These are phyloP conservation scores for Cynocephalus volans DNA, from an alignment of 2,113 vertebrate species.

Conservation along the genomic window DNA sequence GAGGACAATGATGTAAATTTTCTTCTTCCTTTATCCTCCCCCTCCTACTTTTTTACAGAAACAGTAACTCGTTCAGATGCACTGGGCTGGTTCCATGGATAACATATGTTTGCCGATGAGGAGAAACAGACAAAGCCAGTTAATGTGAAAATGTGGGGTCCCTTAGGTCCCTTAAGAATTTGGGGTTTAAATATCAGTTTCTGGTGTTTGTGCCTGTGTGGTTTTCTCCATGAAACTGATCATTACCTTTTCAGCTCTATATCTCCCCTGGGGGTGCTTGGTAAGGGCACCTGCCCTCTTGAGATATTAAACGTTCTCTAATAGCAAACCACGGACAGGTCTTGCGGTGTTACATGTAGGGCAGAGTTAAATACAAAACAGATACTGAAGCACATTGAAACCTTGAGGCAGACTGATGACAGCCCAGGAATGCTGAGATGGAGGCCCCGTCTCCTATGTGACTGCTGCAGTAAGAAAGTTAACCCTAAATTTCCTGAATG, in stretches of 20 bases:
- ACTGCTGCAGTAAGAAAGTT: not conserved
- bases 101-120: slow-evolving; percentile 77
- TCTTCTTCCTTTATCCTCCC: not conserved
- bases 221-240: slow-evolving; percentile 37
- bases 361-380: slow-evolving; percentile 74
- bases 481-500: slow-evolving; percentile 57
- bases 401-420: slow-evolving; percentile 26
- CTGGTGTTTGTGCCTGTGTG: slow-evolving; percentile 53
- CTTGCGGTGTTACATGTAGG: not conserved
- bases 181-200: slow-evolving; percentile 73
- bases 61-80: slow-evolving; percentile 73
- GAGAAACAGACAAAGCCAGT: slow-evolving; percentile 67
- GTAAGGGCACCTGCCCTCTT: not conserved
- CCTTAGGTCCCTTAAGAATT: not conserved
- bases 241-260: not conserved
- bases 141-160: slow-evolving; percentile 62
- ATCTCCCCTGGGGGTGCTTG: slow-evolving; percentile 20
- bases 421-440: slow-evolving; percentile 60
- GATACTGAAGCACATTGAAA: not conserved
- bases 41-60: slow-evolving; percentile 68
- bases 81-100: slow-evolving; percentile 67
- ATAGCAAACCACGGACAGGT: not conserved
- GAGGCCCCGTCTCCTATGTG: not conserved
- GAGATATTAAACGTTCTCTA: slow-evolving; percentile 52
- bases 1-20: not conserved